Base-by-base conservation (phyloP, 1,140 invertebrate species). In the Drosophila teissieri region DNA sequence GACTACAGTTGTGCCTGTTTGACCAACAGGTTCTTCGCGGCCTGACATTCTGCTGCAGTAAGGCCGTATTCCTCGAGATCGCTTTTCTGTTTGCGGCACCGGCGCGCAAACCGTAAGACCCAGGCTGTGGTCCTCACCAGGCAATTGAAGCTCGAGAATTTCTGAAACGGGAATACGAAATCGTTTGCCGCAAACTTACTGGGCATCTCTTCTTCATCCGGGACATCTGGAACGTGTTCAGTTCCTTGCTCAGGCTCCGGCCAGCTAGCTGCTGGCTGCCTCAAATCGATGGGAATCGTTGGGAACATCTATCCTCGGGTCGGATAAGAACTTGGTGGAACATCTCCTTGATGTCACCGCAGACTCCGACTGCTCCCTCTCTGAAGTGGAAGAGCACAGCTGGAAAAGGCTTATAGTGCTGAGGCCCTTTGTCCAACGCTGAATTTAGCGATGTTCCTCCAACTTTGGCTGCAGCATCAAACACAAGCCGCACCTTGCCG, bases 41-140 rank as follows among this genome's bases (percentile, higher is more conserved):
- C n/a, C n/a, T n/a, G n/a, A n/a, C n/a, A n/a, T n/a, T n/a, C n/a
- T n/a, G n/a, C n/a, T n/a, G n/a, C n/a, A n/a, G n/a, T n/a, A n/a
- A n/a, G n/a, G n/a, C n/a, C n/a, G n/a, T n/a, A n/a, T n/a, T n/a
- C n/a, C n/a, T n/a, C n/a, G n/a, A n/a, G n/a, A n/a, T n/a, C n/a
- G n/a, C n/a, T n/a, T n/a, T n/a, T n/a, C n/a, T n/a, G n/a, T n/a
- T n/a, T n/a, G n/a, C n/a, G n/a, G 8, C 15, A 51, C 5, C 24
- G 14, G 36, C 57, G 27, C 46, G 57, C 36, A 22, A 61, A 61
- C 14, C 46, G 49, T 12, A 17, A 4, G n/a, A 61, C 34, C 7
- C 40, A 15, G n/a, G 40, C 40, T 42, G 40, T 42, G 7, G 15
- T 17, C 40, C 40, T 42, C 14, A 15, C 7, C n/a, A 17, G 40